These are phyloP conservation scores for Panopea generosa DNA, from an alignment of 2,888 invertebrate species.

Conservation along the genomic window DNA sequence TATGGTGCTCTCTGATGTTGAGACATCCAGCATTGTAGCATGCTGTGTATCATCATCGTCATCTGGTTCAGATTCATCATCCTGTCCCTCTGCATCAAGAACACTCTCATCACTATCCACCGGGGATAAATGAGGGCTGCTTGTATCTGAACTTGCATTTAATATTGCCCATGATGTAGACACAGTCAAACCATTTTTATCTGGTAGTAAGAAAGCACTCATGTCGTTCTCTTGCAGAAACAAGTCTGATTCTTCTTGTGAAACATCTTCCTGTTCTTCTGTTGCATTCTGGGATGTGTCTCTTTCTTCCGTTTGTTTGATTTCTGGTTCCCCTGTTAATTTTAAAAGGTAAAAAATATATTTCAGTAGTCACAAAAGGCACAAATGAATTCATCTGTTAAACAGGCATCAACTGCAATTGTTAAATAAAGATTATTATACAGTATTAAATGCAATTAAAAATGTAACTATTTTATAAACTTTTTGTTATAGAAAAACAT, in stretches of 20 bases:
- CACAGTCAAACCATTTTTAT: constrained; percentile 42
- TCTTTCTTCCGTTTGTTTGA: not conserved
- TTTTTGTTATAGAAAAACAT: no score
- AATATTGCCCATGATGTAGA: constrained; percentile 60
- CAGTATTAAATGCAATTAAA: no score
- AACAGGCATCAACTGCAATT: no score
- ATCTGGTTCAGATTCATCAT: not conserved
- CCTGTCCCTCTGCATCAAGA: constrained; percentile 23
- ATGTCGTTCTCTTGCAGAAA: not conserved
- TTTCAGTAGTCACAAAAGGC: no score
- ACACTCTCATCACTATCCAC: constrained; percentile 45
- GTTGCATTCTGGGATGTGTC: constrained; percentile 22
- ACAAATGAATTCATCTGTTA: no score
- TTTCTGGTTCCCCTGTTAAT: no score
- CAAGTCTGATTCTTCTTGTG: not conserved
- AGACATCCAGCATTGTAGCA: constrained; percentile 38
- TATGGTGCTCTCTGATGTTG: constrained; percentile 40
- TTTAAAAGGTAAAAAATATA: no score
- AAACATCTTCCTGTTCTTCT: constrained; percentile 10
- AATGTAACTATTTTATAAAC: no score
- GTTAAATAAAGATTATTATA: no score
- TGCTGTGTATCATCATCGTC: constrained; percentile 32
- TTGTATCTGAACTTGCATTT: constrained; percentile 38
- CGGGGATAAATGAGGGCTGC: constrained; percentile 59
- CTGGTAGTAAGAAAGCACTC: constrained; percentile 27